A percentile compares a stretch with the other conserved stretches of the same genome.
Evolutionary conservation across 2,888 invertebrate species (phyloP).

Genomic region (Chromoteleia sp.): DNA sequence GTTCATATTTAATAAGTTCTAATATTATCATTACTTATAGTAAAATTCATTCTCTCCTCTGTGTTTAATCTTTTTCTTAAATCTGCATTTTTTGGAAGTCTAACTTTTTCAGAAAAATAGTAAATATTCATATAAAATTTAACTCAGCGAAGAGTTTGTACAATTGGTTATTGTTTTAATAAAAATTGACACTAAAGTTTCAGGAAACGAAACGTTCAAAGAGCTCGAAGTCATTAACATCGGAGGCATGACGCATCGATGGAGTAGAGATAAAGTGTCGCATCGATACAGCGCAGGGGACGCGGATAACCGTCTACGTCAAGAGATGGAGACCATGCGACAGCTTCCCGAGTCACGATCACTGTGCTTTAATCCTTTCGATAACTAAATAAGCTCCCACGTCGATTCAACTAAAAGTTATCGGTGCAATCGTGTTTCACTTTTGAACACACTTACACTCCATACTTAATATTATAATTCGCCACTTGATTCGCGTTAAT

Average conservation of each 20-base stretch:
- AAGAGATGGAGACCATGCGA: constrained; percentile 39
- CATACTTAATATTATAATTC: constrained; percentile 39
- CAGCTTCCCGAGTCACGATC: constrained; percentile 62
- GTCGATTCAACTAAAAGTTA: constrained; percentile 30
- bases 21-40: too few species aligned
- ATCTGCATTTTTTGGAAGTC: too few species aligned
- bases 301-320: constrained; percentile 86
- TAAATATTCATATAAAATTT: too few species aligned
- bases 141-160: too few species aligned
- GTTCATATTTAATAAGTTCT: too few species aligned
- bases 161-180: not conserved
- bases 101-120: too few species aligned
- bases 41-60: too few species aligned
- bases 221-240: constrained; percentile 50
- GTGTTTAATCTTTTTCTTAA: too few species aligned
- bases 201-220: constrained; percentile 47
- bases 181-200: constrained; percentile 35
- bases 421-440: constrained; percentile 32
- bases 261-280: constrained; percentile 78
- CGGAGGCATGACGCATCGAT: constrained; percentile 60
- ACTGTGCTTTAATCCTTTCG: constrained; percentile 60
- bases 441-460: constrained; percentile 40
- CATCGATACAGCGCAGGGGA: constrained; percentile 90
- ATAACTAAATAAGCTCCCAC: constrained; percentile 34
- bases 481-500: constrained; percentile 31